Evolutionary conservation across 35 echinoderm and acorn worm genomes (phyloP).

Genomic region (Apostichopus parvimensis): DNA sequence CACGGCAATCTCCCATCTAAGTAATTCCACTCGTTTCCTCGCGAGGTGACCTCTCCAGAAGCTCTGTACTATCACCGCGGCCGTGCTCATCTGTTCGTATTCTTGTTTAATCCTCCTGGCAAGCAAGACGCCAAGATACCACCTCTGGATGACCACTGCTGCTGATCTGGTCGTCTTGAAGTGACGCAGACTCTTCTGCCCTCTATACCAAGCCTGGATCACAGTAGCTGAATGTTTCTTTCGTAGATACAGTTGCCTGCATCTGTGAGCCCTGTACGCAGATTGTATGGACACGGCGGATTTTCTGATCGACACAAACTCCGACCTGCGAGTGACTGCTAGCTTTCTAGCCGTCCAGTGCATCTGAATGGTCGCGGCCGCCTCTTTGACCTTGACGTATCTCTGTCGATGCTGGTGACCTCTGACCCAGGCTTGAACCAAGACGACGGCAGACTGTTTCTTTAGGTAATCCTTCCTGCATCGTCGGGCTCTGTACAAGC

Average conservation of each 20-base stretch:
- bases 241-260: not conserved
- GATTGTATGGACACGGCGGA: slow-evolving; percentile 61
- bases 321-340: not conserved
- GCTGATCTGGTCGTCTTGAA: not conserved
- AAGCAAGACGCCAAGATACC: slow-evolving; percentile 3
- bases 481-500: not conserved
- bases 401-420: not conserved
- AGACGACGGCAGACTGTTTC: slow-evolving; percentile 16
- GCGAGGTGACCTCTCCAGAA: slow-evolving; percentile 47
- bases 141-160: not conserved
- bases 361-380: slow-evolving; percentile 1
- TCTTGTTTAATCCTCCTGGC: slow-evolving; percentile 12
- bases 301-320: not conserved
- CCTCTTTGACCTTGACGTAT: not conserved
- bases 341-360: slow-evolving; percentile 19
- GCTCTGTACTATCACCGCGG: slow-evolving; percentile 66
- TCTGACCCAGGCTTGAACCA: slow-evolving; percentile 44
- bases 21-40: slow-evolving; percentile 38
- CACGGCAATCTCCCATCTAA: slow-evolving; percentile 19
- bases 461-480: not conserved
- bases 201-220: slow-evolving; percentile 50
- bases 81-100: slow-evolving; percentile 42
- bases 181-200: not conserved
- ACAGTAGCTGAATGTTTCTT: slow-evolving; percentile 18
- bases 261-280: slow-evolving; percentile 45